These are phyloP conservation scores for Diachasmimorpha longicaudata DNA, from an alignment of 1,140 invertebrate species.

Conservation along the genomic window DNA sequence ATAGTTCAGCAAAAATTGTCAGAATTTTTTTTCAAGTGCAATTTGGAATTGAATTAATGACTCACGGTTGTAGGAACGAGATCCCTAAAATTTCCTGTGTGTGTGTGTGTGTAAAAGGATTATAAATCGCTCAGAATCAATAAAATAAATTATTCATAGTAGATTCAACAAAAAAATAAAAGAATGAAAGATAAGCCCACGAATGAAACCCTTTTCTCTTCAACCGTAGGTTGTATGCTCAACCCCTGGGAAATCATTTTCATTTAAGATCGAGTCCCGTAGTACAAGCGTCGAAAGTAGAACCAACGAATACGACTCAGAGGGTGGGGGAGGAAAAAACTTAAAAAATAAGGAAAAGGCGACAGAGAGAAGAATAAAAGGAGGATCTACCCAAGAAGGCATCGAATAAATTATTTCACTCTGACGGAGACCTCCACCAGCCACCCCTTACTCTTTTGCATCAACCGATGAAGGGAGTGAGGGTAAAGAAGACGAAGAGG, in stretches of 20 bases:
- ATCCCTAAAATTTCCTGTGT: too few relatives aligned
- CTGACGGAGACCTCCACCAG: neutral
- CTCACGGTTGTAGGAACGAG: too few relatives aligned
- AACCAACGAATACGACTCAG: neutral
- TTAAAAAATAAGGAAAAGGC: neutral
- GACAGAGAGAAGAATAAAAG: constrained; percentile 14
- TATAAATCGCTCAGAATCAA: neutral
- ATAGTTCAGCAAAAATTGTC: too few relatives aligned
- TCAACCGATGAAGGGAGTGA: neutral
- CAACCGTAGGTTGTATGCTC: neutral
- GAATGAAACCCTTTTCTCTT: neutral
- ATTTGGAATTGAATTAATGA: too few relatives aligned
- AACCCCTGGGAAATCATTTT: constrained; percentile 16
- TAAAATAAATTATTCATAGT: neutral
- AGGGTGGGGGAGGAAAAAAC: neutral
- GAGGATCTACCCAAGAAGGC: constrained; percentile 3
- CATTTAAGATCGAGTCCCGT: constrained; percentile 11
- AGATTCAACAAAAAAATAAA: neutral
- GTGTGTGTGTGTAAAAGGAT: neutral
- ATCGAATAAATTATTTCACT: constrained; percentile 22
- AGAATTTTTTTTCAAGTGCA: too few relatives aligned
- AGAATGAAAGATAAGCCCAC: neutral
- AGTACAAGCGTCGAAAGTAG: constrained; percentile 3
- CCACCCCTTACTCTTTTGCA: neutral
- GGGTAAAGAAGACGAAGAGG: neutral